Evolutionary conservation across 1,140 invertebrate species (phyloP).

Genomic region (Atta texana): DNA sequence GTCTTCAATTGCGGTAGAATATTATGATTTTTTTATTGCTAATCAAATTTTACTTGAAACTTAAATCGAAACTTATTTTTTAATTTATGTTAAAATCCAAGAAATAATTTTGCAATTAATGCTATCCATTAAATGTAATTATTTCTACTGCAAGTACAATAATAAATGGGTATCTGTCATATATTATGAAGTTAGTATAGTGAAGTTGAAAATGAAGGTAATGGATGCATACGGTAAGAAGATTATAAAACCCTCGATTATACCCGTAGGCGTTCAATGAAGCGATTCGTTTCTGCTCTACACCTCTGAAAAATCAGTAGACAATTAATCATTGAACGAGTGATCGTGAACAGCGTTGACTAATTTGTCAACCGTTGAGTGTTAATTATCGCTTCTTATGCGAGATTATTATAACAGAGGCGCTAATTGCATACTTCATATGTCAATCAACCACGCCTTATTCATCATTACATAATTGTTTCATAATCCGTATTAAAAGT

Average conservation of each 20-base stretch:
- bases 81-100: background rate
- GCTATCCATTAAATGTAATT: constrained; percentile 36
- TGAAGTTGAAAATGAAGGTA: constrained; percentile 52
- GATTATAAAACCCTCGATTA: constrained; percentile 59
- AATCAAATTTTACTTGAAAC: background rate
- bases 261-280: constrained; percentile 56
- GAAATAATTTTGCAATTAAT: constrained; percentile 29
- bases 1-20: background rate
- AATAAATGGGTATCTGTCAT: constrained; percentile 50
- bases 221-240: constrained; percentile 52
- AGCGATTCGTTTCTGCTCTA: constrained; percentile 75
- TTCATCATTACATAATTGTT: constrained; percentile 20
- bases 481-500: constrained; percentile 55
- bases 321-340: constrained; percentile 69
- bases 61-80: background rate
- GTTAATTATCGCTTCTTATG: constrained; percentile 66
- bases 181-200: constrained; percentile 40
- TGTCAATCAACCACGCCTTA: constrained; percentile 24
- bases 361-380: constrained; percentile 69
- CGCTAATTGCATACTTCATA: constrained; percentile 67
- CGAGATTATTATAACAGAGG: constrained; percentile 62
- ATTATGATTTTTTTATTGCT: background rate
- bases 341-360: constrained; percentile 64
- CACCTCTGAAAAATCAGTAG: constrained; percentile 74
- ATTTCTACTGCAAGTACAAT: constrained; percentile 8